Conservation (phyloP, 1,140 invertebrate species). For the Drosophila kurseongensis region DNA sequence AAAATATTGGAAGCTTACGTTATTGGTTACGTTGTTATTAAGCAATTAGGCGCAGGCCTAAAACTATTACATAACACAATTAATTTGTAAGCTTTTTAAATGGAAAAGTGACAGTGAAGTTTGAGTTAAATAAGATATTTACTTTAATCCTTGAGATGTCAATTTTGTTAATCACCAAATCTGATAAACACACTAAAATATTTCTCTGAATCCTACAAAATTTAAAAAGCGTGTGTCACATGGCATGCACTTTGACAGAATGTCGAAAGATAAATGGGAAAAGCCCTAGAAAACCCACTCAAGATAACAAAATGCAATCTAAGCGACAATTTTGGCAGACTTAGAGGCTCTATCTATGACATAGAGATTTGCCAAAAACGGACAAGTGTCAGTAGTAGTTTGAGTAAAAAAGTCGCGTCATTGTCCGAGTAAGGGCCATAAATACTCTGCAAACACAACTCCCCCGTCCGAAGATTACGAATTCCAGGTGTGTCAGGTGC, state of each 20-base stretch:
- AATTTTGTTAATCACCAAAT: too few relatives aligned
- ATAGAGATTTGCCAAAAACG: slow-evolving; percentile 22
- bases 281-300: slow-evolving; percentile 16
- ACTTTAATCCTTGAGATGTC: too few relatives aligned
- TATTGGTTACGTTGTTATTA: too few relatives aligned
- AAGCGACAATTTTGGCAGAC: slow-evolving; percentile 1
- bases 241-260: slow-evolving; percentile 11
- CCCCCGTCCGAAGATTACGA: slow-evolving; percentile 49
- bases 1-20: too few relatives aligned
- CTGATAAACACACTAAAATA: too few relatives aligned
- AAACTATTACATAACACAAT: too few relatives aligned
- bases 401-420: slow-evolving; percentile 18
- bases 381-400: slow-evolving; percentile 32
- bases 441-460: slow-evolving; percentile 25
- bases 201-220: too few relatives aligned
- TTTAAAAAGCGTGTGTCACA: slow-evolving; percentile 1
- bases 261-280: not conserved
- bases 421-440: slow-evolving; percentile 36
- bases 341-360: slow-evolving; percentile 30
- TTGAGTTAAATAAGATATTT: too few relatives aligned
- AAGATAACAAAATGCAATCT: slow-evolving; percentile 42
- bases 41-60: too few relatives aligned
- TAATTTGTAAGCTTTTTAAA: too few relatives aligned
- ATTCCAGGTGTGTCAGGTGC: slow-evolving; percentile 46
- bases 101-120: too few relatives aligned